Percentiles rank a stretch among this genome's conserved stretches.
Conservation (phyloP, 2,888 invertebrate species). For the Gymnocheta viridis region DNA sequence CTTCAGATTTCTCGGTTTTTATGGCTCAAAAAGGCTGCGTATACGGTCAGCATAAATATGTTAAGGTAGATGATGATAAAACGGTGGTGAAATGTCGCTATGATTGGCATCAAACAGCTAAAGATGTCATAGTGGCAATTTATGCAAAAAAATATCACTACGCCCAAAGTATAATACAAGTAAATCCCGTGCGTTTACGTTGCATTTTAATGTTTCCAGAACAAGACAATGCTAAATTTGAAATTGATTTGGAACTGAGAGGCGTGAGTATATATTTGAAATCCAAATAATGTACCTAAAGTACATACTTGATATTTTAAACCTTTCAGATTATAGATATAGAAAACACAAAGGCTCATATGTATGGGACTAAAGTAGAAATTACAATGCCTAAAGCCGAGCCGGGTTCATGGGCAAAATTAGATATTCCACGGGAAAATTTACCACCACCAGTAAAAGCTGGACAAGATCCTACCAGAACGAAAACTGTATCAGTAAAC, state of each 20-base stretch:
- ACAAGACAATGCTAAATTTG: conserved; percentile 87
- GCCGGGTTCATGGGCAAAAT: conserved; percentile 90
- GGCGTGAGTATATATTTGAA: conserved; percentile 85
- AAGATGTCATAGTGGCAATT: conserved; percentile 91
- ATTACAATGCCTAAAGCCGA: conserved; percentile 94
- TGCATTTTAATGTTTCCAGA: conserved; percentile 90
- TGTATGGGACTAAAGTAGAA: conserved; percentile 95
- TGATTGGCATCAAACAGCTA: conserved; percentile 97
- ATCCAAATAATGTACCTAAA: no score
- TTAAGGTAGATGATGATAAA: conserved; percentile 85
- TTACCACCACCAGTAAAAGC: conserved; percentile 71
- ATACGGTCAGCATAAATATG: conserved; percentile 93
- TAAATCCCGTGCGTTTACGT: conserved; percentile 92
- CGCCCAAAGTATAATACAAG: conserved; percentile 87
- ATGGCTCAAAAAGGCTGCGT: conserved; percentile 95
- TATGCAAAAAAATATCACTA: conserved; percentile 96
- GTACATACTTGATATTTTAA: no score
- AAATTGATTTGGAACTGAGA: conserved; percentile 89
- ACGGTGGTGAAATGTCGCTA: conserved; percentile 88
- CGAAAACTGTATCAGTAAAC: conserved; percentile 15
- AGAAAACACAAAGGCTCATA: conserved; percentile 87
- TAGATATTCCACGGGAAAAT: conserved; percentile 85
- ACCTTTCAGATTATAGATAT: conserved; percentile 89
- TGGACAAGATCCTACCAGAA: conserved; percentile 34
- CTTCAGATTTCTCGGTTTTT: conserved; percentile 96